phyloP scores from a whole-genome alignment of 2,888 invertebrate species.

The Leucophora obtusa region DNA sequence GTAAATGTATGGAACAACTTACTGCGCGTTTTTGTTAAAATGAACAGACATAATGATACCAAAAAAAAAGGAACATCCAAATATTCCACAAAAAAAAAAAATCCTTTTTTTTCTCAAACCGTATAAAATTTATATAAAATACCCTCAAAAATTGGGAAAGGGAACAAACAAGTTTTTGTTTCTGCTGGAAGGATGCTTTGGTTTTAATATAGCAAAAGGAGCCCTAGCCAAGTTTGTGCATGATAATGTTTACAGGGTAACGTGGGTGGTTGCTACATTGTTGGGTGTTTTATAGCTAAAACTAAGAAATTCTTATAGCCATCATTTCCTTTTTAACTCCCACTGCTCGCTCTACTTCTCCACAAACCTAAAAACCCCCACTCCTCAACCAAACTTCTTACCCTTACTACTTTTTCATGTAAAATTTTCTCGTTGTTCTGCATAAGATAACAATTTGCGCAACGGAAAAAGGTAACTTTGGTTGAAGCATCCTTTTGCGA shows the following conservation, averaged over 20 bases:
- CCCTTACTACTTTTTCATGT: constrained; percentile 9
- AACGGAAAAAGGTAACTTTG: constrained; percentile 65
- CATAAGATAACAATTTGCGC: constrained; percentile 62
- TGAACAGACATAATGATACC: constrained; percentile 51
- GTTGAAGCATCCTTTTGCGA: constrained; percentile 63
- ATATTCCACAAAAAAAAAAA: constrained; percentile 36
- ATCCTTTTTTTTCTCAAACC: constrained; percentile 13
- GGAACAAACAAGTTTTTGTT: constrained; percentile 35
- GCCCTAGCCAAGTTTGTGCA: constrained; percentile 3
- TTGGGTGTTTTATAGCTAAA: constrained; percentile 36
- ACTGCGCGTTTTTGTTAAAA: constrained; percentile 38
- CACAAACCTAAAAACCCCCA: neutral
- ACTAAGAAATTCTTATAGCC: constrained; percentile 52
- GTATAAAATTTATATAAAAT: constrained; percentile 40
- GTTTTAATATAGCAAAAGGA: neutral
- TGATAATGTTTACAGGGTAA: constrained; percentile 30
- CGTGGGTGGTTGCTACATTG: constrained; percentile 26
- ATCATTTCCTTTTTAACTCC: constrained; percentile 48
- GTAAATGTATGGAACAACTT: constrained; percentile 42
- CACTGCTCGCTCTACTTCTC: neutral
- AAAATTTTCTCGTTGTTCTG: constrained; percentile 41
- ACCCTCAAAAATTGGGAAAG: neutral
- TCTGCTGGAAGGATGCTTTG: neutral
- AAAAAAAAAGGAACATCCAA: constrained; percentile 48
- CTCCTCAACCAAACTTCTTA: neutral